phyloP scores from a whole-genome alignment of 2,113 vertebrate genomes.

The Cromileptes altivelis region DNA sequence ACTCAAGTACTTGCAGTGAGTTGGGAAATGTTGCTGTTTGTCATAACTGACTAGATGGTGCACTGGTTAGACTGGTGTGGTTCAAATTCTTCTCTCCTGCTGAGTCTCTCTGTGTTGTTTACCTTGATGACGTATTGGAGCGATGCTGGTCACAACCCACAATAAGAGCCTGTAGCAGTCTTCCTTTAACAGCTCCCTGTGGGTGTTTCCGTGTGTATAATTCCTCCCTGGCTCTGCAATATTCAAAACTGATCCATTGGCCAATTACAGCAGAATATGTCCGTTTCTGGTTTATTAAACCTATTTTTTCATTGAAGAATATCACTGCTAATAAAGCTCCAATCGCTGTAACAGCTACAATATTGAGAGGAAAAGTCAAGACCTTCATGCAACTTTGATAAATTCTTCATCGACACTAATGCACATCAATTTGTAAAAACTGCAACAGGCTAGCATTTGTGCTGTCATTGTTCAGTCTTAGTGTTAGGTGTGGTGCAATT shows the following conservation, averaged over 20 bases:
- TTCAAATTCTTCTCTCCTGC: neutral
- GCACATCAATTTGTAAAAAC: neutral
- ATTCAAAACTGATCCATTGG: neutral
- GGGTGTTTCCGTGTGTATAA: neutral
- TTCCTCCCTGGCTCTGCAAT: neutral
- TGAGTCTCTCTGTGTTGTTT: neutral
- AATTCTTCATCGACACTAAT: neutral
- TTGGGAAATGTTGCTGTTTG: constrained; percentile 21
- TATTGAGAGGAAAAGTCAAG: too few relatives aligned
- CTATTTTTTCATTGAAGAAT: neutral
- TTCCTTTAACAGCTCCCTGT: neutral
- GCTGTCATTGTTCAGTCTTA: neutral
- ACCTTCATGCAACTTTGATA: neutral
- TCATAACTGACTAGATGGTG: neutral
- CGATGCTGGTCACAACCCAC: neutral
- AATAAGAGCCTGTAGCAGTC: neutral
- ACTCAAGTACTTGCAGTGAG: neutral
- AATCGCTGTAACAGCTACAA: neutral
- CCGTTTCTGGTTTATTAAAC: neutral
- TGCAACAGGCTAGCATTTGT: neutral
- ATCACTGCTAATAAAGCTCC: neutral
- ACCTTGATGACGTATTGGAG: neutral
- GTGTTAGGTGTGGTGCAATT: neutral
- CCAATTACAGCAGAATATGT: neutral
- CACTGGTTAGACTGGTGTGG: neutral